Evolutionary conservation across 2,888 invertebrate species (phyloP), one percentile per base, ranked within the genome.

Genomic region (Melieria omissa): DNA sequence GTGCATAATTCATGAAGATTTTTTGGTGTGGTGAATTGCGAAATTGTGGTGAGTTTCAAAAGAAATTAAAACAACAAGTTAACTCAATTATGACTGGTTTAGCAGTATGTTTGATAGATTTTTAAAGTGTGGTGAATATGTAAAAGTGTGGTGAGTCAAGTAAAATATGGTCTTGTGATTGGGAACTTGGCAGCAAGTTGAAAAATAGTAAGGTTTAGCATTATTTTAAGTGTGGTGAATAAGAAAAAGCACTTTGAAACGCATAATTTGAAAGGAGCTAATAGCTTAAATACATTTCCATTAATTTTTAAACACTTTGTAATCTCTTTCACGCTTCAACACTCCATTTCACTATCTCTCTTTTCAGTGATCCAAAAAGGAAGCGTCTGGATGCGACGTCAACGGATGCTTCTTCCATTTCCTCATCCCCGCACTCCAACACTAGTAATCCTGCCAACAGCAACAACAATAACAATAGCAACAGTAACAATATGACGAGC

Each of bases 331-430:
- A 29, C 29, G 29, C 29, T 29, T 29, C 29, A 29, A 29, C 2
- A 29, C 29, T 29, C 29, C 2, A 29, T 29, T 29, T 29, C 29
- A 29, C 29, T 72, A 49, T 68, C 9, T 5, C 65, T 72, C 67
- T 47, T 75, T 74, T 10, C 78, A 86, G 86, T 83, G 87, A 86
- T 79, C 79, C 86, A 69, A 86, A 87, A 80, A 85, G 84, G 82
- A 84, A 83, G 73, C 86, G 86, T 70, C 80, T 84, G 67, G 86
- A 86, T 44, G 49, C 49, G 61, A 65, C 52, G 45, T 42, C 58
- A 14, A 71, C 69, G 46, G 70, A 64, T 49, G 70, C 55, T 62
- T 74, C 71, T 54, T 65, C 65, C 41, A 44, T 66, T 16, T 67
- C 64, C 44, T 75, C 74, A 14, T 65, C 65, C 45, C 71, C 74